phyloP scores from a whole-genome alignment of 2,797 vertebrate genomes.

The Thunnus albacares region DNA sequence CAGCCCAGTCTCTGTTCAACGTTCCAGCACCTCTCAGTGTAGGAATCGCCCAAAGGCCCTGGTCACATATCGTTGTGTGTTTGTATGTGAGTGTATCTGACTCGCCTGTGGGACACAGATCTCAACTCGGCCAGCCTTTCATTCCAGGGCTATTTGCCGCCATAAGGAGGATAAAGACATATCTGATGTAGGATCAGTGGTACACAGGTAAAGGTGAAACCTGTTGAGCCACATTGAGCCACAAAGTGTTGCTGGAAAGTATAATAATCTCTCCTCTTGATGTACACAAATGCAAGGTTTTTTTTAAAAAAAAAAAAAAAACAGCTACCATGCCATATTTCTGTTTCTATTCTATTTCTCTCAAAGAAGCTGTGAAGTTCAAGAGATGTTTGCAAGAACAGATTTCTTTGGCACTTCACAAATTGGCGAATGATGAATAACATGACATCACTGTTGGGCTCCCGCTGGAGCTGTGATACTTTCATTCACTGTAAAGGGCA shows the following conservation, averaged over 20 bases:
- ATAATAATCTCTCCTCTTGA: not conserved
- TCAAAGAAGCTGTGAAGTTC: slow-evolving; percentile 5
- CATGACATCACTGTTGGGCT: slow-evolving; percentile 41
- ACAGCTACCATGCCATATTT: not conserved
- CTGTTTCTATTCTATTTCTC: not conserved
- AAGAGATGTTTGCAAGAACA: slow-evolving; percentile 33
- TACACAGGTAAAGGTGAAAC: slow-evolving; percentile 38
- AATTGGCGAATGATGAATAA: slow-evolving; percentile 48
- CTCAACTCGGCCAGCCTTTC: slow-evolving; percentile 56
- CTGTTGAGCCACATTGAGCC: slow-evolving; percentile 31
- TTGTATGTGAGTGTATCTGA: slow-evolving; percentile 62
- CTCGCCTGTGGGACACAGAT: slow-evolving; percentile 52
- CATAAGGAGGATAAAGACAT: slow-evolving; percentile 60
- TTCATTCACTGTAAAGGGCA: slow-evolving; percentile 40
- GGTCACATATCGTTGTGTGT: slow-evolving; percentile 65
- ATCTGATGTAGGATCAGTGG: slow-evolving; percentile 51
- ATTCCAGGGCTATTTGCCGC: slow-evolving; percentile 42
- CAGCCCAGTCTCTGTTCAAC: slow-evolving; percentile 56
- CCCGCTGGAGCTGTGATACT: slow-evolving; percentile 32
- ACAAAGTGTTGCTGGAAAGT: slow-evolving; percentile 27
- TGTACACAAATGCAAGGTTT: not conserved
- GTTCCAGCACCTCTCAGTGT: slow-evolving; percentile 49
- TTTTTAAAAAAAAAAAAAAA: slow-evolving; percentile 1
- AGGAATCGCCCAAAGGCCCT: slow-evolving; percentile 56
- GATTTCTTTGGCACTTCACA: slow-evolving; percentile 40